These are phyloP conservation scores for Dinomys branickii DNA, from an alignment of 2,113 vertebrate species.

Conservation along the genomic window DNA sequence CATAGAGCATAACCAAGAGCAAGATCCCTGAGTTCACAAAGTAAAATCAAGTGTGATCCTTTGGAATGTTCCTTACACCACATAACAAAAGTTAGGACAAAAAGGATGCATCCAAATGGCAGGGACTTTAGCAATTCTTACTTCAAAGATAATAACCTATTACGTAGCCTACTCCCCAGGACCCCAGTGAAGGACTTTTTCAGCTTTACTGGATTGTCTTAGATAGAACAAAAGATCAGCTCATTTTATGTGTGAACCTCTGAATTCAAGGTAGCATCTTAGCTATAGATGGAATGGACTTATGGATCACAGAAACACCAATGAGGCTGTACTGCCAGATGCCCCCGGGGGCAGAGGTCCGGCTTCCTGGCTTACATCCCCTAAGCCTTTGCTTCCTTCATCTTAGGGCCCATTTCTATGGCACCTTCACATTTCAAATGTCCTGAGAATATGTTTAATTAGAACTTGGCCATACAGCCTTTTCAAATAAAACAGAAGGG, in stretches of 20 bases:
- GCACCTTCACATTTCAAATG: slow-evolving; percentile 79
- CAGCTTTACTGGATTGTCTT: too few species aligned
- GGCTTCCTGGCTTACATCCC: background rate
- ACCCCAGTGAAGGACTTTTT: background rate
- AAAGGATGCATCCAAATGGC: background rate
- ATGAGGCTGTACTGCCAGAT: background rate
- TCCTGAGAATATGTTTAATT: slow-evolving; percentile 86
- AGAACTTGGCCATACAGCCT: slow-evolving; percentile 82
- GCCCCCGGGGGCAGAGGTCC: background rate
- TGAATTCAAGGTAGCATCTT: background rate
- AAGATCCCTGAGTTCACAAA: background rate
- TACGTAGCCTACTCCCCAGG: too few species aligned
- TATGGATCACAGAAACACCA: too few species aligned
- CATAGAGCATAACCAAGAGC: background rate
- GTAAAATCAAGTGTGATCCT: background rate
- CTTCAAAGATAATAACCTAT: background rate
- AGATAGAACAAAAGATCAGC: background rate
- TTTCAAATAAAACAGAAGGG: slow-evolving; percentile 82
- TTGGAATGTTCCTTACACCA: background rate
- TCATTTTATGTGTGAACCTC: background rate
- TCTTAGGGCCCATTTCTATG: slow-evolving; percentile 35
- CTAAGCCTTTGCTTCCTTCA: background rate
- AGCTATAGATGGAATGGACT: background rate
- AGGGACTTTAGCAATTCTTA: background rate
- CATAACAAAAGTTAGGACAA: background rate